Evolutionary conservation across 1,140 invertebrate genomes (phyloP), one percentile per base, ranked within the genome.

Genomic region (Heliconius nattereri): DNA sequence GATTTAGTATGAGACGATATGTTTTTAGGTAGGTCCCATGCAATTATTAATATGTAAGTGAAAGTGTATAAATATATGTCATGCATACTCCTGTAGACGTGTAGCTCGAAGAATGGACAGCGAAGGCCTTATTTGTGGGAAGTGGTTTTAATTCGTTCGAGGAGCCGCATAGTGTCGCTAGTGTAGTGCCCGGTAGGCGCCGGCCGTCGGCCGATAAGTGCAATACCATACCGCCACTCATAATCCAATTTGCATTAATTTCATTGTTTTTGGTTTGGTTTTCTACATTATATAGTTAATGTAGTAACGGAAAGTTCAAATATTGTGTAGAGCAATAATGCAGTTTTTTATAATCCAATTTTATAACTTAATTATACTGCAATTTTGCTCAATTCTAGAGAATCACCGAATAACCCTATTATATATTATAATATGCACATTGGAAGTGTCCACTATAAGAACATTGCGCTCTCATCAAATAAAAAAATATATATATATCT

Each of bases 21-120:
- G 87, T 93, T 92, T 84, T 87, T 94, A 94, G 92, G 90, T 94
- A 94, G 92, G 92, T 88, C 87, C 85, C 88, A 92, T 94, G 91
- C 91, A 92, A 92, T 94, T 92, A 90, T 89, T 88, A 92, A 86
- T 91, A 81, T 94, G 80, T 94, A 94, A 94, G 92, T 89, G 87
- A 94, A 92, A 93, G 82, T 92, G 91, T 92, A 92, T 91, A 91
- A 87, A 89, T 92, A 89, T 86, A 85, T 90, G 87, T 87, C 86
- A 89, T 91, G 89, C 89, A 87, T 87, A 86, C 88, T 93, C 90
- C 89, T 89, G 90, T 87, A 89, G 87, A 85, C 84, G 84, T 85
- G 81, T 84, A 82, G 81, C 80, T 87, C 76, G 78, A 83, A 54
- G 79, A 84, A 79, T 85, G 82, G 81, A 88, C 82, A 82, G 84